These are phyloP conservation scores for Mythimna impura DNA, from an alignment of 2,888 invertebrate genomes.

Conservation along the genomic window DNA sequence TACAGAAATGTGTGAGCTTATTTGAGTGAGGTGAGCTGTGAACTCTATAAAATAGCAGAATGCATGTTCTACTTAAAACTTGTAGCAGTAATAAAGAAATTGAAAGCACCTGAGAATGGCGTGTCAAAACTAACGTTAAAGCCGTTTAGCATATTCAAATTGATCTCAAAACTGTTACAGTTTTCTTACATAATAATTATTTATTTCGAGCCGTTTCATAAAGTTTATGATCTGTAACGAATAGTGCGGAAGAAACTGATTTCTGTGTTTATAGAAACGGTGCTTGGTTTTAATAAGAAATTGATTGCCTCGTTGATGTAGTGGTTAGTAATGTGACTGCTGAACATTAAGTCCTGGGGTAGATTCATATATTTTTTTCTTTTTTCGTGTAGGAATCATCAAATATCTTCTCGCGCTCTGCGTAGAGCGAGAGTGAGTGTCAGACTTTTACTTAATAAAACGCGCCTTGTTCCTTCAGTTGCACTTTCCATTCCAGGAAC, in stretches of 20 bases:
- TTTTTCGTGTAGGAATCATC: no score
- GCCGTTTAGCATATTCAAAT: conserved; percentile 37
- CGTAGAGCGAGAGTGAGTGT: no score
- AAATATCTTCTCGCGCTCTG: no score
- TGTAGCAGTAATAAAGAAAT: not conserved
- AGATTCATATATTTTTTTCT: no score
- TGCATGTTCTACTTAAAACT: not conserved
- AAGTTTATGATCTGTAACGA: conserved; percentile 50
- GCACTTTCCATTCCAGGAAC: no score
- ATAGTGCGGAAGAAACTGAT: conserved; percentile 37
- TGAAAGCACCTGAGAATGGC: conserved; percentile 30
- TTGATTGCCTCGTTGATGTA: no score
- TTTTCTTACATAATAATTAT: conserved; percentile 18
- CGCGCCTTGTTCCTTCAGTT: no score
- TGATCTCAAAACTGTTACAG: conserved; percentile 29
- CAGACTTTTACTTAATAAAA: no score
- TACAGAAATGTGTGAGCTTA: not conserved
- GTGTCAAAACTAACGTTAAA: conserved; percentile 34
- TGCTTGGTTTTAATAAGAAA: not conserved
- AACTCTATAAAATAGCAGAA: not conserved
- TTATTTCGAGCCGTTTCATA: conserved; percentile 14
- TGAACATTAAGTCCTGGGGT: not conserved
- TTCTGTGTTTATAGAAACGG: not conserved
- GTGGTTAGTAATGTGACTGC: not conserved
- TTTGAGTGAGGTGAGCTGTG: not conserved